Conservation (phyloP, 2,797 vertebrate genomes). For the Paratrypauchen microcephalus region DNA sequence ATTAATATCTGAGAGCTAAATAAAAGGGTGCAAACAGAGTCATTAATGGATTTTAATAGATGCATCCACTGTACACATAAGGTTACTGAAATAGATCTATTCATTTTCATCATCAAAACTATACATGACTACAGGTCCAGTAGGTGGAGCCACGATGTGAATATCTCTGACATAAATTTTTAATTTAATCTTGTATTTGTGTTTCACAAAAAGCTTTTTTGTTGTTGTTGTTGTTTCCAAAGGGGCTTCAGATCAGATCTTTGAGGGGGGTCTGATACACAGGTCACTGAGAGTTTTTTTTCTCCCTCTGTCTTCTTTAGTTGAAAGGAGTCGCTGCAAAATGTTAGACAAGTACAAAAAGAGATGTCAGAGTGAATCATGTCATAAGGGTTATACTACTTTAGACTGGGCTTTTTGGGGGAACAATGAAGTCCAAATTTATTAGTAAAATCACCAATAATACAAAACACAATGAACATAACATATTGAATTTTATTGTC, state of each 20-base stretch:
- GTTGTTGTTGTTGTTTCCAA: not conserved
- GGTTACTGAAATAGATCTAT: no score
- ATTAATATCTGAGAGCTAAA: no score
- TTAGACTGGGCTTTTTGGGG: slow-evolving; percentile 27
- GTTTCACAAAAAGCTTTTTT: not conserved
- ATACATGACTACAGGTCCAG: no score
- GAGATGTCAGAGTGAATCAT: slow-evolving; percentile 68
- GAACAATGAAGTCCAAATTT: slow-evolving; percentile 20
- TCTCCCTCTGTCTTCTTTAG: slow-evolving; percentile 49
- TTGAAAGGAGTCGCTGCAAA: slow-evolving; percentile 63
- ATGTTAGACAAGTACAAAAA: slow-evolving; percentile 67
- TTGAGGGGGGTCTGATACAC: slow-evolving; percentile 54
- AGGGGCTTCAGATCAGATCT: not conserved
- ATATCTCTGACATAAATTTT: no score
- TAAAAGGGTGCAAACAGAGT: no score
- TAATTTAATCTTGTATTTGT: not conserved
- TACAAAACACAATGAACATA: no score
- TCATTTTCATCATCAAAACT: no score
- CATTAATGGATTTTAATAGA: not conserved
- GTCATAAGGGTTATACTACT: slow-evolving; percentile 44
- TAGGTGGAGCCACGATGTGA: no score
- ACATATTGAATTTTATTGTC: slow-evolving; percentile 57
- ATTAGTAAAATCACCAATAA: slow-evolving; percentile 19
- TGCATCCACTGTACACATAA: no score
- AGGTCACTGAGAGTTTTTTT: slow-evolving; percentile 66